phyloP scores from a whole-genome alignment of 2,113 vertebrate genomes.

The Chaetodon trifascialis region DNA sequence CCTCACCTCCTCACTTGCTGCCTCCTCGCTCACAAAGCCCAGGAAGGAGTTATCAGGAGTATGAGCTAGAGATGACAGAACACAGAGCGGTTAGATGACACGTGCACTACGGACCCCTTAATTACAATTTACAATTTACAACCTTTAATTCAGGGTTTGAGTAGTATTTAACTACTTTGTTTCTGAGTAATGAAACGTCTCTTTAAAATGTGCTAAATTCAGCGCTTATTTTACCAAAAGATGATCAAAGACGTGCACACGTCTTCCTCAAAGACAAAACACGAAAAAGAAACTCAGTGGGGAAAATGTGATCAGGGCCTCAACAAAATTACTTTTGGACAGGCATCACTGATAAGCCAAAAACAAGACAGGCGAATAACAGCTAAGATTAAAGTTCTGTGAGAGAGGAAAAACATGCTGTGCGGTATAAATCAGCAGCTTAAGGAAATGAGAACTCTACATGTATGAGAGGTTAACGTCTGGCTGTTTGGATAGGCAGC shows the following conservation, averaged over 20 bases:
- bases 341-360: background rate
- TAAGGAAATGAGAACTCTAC: slow-evolving; percentile 49
- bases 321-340: slow-evolving; percentile 11
- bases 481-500: slow-evolving; percentile 65
- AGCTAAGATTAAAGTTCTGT: slow-evolving; percentile 34
- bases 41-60: slow-evolving; percentile 85
- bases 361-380: slow-evolving; percentile 24
- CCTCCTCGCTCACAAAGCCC: slow-evolving; percentile 80
- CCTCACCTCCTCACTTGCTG: slow-evolving; percentile 30
- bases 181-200: background rate
- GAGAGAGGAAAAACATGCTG: slow-evolving; percentile 34
- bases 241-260: background rate
- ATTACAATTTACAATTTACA: no score
- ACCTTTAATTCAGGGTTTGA: background rate
- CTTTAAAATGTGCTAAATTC: background rate
- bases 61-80: slow-evolving; percentile 70
- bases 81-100: background rate
- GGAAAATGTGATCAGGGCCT: background rate
- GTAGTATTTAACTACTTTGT: background rate
- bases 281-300: background rate
- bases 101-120: no score
- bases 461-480: slow-evolving; percentile 30
- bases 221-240: slow-evolving; percentile 13
- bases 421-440: slow-evolving; percentile 46
- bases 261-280: slow-evolving; percentile 12